phyloP scores from a whole-genome alignment of 2,888 invertebrate genomes.

The Oligia fasciuncula region DNA sequence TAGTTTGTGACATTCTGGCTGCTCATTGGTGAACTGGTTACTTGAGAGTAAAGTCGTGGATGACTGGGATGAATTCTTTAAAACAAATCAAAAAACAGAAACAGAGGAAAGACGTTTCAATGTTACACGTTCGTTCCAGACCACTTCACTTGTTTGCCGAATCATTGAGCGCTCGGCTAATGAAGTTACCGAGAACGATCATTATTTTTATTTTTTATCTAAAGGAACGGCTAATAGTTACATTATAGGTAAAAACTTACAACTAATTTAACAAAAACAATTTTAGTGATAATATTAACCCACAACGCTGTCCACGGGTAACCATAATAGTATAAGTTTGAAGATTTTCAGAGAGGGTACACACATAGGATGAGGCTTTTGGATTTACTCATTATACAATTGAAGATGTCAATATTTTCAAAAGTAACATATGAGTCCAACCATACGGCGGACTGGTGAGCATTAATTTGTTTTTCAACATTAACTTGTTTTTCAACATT shows the following conservation, averaged over 20 bases:
- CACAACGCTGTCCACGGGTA: too few relatives aligned
- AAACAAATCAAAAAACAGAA: not conserved
- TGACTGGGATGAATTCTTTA: not conserved
- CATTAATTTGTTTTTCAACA: slow-evolving; percentile 1
- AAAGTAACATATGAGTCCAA: too few relatives aligned
- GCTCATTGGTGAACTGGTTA: not conserved
- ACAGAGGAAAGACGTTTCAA: not conserved
- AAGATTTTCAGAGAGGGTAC: too few relatives aligned
- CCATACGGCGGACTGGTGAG: too few relatives aligned
- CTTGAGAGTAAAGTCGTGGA: not conserved
- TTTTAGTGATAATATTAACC: too few relatives aligned
- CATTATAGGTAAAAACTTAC: too few relatives aligned
- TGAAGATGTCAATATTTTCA: too few relatives aligned
- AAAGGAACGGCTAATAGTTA: too few relatives aligned
- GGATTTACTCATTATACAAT: too few relatives aligned
- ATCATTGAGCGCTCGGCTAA: not conserved
- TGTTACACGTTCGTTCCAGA: not conserved
- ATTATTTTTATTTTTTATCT: not conserved
- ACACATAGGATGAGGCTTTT: too few relatives aligned
- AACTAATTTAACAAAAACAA: too few relatives aligned
- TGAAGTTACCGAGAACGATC: not conserved
- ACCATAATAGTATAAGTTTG: too few relatives aligned
- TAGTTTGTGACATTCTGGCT: not conserved
- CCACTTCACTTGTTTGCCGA: slow-evolving; percentile 4
- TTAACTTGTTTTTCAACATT: slow-evolving; percentile 4